Conservation (phyloP, 92 coral and sea anemone genomes). For the Blastomussa wellsi region DNA sequence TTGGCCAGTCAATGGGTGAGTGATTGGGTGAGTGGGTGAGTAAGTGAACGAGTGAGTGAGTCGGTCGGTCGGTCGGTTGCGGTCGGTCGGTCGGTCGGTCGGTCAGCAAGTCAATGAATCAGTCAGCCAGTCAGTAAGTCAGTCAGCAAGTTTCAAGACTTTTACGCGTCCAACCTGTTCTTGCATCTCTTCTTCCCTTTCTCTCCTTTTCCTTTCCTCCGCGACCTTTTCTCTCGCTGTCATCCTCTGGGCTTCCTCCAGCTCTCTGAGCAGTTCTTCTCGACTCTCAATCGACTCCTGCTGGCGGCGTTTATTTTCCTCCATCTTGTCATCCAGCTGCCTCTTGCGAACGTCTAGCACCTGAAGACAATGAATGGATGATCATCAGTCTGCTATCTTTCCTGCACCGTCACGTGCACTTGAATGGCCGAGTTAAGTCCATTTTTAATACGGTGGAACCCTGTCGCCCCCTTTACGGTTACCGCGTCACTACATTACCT, state of each 20-base stretch:
- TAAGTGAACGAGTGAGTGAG: not conserved
- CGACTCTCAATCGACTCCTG: conserved; percentile 96
- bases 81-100: not conserved
- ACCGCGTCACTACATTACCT: too few relatives aligned
- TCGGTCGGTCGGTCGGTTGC: not conserved
- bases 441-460: too few relatives aligned
- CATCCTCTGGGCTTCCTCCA: conserved; percentile 89
- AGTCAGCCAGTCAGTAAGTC: not conserved
- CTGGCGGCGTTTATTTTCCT: conserved; percentile 70
- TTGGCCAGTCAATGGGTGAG: not conserved
- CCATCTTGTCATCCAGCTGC: conserved; percentile 90
- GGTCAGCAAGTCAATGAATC: not conserved
- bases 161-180: conserved; percentile 62
- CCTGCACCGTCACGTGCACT: too few relatives aligned
- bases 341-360: conserved; percentile 87
- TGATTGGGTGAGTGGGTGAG: not conserved
- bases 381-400: not conserved
- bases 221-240: conserved; percentile 93
- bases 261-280: conserved; percentile 88
- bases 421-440: too few relatives aligned
- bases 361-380: conserved; percentile 31
- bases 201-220: conserved; percentile 73
- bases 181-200: conserved; percentile 82
- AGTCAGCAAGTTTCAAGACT: not conserved
- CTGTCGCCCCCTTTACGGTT: too few relatives aligned